Percentiles rank a stretch among this genome's conserved stretches.
Conservation (phyloP, 2,888 invertebrate genomes). For the Drosophila falleni region DNA sequence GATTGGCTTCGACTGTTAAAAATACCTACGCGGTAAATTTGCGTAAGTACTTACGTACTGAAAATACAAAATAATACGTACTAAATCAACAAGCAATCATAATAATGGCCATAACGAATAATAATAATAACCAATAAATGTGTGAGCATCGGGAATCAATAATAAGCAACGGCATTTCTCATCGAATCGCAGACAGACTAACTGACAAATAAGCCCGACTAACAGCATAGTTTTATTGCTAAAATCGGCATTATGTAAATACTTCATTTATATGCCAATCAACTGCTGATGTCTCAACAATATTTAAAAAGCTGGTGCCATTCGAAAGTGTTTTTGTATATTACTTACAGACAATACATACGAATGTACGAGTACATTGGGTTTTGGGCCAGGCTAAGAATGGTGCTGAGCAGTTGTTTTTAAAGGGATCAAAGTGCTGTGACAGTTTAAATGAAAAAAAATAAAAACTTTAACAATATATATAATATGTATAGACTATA, state of each 20-base stretch:
- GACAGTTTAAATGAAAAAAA: too few relatives aligned
- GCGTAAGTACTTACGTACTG: slow-evolving; percentile 56
- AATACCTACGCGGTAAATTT: slow-evolving; percentile 50
- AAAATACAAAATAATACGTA: slow-evolving; percentile 52
- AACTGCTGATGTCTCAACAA: slow-evolving; percentile 28
- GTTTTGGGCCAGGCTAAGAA: slow-evolving; percentile 1
- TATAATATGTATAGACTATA: too few relatives aligned
- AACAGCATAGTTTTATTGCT: slow-evolving; percentile 26
- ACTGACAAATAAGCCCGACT: slow-evolving; percentile 23
- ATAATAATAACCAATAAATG: slow-evolving; percentile 15
- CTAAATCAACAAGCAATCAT: slow-evolving; percentile 53
- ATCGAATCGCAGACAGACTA: slow-evolving; percentile 28
- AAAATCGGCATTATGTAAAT: slow-evolving; percentile 40
- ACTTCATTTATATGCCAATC: slow-evolving; percentile 65
- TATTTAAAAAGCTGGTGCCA: slow-evolving; percentile 1
- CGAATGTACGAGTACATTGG: not conserved
- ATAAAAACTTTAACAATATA: too few relatives aligned
- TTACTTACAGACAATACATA: not conserved
- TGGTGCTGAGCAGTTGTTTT: not conserved
- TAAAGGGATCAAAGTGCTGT: too few relatives aligned
- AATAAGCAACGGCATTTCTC: slow-evolving; percentile 40
- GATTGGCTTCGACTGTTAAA: slow-evolving; percentile 37
- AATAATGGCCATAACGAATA: slow-evolving; percentile 63
- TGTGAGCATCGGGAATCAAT: slow-evolving; percentile 54
- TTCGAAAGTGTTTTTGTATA: not conserved